Percentiles rank a stretch among this genome's conserved stretches.
Conservation (phyloP, 2,113 vertebrate species). For the Madoqua kirkii region DNA sequence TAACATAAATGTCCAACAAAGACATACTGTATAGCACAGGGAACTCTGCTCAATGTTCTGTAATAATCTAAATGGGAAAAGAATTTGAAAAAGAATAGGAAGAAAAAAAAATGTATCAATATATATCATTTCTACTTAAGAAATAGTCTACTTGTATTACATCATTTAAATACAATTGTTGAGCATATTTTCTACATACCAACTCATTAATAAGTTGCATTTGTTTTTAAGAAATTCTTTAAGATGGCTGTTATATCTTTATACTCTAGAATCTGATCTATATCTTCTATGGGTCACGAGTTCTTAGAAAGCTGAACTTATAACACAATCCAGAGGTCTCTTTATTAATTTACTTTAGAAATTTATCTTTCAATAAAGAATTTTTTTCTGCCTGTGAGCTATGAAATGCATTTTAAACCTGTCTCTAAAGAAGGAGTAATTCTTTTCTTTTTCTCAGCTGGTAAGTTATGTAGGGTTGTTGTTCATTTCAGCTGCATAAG, state of each 20-base stretch:
- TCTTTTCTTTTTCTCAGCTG: neutral
- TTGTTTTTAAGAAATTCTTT: constrained; percentile 28
- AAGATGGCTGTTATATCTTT: neutral
- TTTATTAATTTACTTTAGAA: neutral
- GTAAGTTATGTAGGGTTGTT: neutral
- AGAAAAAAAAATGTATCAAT: neutral
- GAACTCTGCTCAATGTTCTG: neutral
- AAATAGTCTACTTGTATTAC: neutral
- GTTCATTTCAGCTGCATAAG: neutral
- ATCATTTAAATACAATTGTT: neutral
- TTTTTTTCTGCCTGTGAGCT: neutral
- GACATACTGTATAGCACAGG: neutral
- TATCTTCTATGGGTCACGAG: neutral
- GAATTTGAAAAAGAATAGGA: neutral
- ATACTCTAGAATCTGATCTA: neutral
- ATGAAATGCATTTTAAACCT: neutral
- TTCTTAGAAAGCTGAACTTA: neutral
- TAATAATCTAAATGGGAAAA: neutral
- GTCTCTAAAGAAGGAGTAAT: neutral
- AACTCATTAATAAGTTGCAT: neutral
- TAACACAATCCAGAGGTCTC: neutral
- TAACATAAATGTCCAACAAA: neutral
- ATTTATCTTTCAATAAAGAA: neutral
- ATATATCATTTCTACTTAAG: neutral
- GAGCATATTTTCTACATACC: neutral